Percentiles rank a stretch among this genome's conserved stretches.
Conservation (phyloP, 1,140 invertebrate genomes). For the Vanessa atalanta region DNA sequence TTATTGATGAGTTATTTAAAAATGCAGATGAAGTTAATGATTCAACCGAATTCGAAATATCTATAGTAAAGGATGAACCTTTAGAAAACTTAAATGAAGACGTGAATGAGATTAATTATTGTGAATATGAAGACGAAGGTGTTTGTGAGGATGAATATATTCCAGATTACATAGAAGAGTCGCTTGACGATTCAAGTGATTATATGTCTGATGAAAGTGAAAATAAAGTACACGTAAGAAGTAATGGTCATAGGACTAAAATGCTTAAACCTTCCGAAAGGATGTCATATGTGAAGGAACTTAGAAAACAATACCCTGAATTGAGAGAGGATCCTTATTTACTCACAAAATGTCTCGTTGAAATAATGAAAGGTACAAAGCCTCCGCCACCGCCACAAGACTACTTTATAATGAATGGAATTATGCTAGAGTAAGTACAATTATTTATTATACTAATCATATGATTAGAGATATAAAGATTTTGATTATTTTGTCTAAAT, state of each 20-base stretch:
- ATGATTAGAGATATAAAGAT: too few relatives aligned
- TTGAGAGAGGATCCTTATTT: slow-evolving; percentile 47
- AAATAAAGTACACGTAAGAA: background rate
- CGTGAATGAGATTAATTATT: slow-evolving; percentile 26
- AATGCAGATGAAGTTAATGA: background rate
- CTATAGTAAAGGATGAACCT: slow-evolving; percentile 23
- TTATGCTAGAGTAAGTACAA: slow-evolving; percentile 59
- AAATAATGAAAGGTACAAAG: slow-evolving; percentile 61
- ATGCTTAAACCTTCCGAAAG: slow-evolving; percentile 43
- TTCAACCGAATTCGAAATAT: background rate
- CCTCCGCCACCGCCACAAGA: slow-evolving; percentile 54
- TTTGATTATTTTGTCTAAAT: too few relatives aligned
- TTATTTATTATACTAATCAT: background rate
- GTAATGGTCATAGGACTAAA: slow-evolving; percentile 22
- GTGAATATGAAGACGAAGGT: slow-evolving; percentile 15
- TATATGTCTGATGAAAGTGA: slow-evolving; percentile 10
- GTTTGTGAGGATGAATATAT: slow-evolving; percentile 41
- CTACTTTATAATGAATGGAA: slow-evolving; percentile 57
- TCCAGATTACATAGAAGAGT: slow-evolving; percentile 15
- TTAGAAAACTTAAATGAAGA: slow-evolving; percentile 5
- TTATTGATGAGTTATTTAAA: slow-evolving; percentile 28
- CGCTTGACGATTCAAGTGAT: slow-evolving; percentile 20
- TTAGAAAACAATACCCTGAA: slow-evolving; percentile 55
- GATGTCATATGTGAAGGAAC: slow-evolving; percentile 59
- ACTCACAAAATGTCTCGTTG: slow-evolving; percentile 50